Evolutionary conservation across 2,113 vertebrate genomes (phyloP).

Genomic region (Nerophis ophidion): DNA sequence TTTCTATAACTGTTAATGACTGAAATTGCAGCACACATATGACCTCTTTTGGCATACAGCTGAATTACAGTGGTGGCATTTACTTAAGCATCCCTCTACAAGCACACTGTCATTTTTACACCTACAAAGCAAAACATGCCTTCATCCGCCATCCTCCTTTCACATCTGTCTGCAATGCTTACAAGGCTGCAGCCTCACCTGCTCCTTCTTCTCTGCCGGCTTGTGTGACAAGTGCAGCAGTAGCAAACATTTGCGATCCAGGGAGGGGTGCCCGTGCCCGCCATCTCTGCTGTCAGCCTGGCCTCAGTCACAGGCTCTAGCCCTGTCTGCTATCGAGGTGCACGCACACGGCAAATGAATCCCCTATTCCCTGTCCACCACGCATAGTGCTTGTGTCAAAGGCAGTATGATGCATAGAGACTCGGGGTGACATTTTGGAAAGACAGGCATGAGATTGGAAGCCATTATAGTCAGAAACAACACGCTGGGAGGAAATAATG

Average conservation of each 20-base stretch:
- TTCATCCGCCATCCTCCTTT: background rate
- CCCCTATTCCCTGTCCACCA: constrained; percentile 56
- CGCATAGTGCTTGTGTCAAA: constrained; percentile 62
- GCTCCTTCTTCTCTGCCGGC: constrained; percentile 15
- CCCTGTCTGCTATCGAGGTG: constrained; percentile 60
- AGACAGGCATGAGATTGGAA: constrained; percentile 53
- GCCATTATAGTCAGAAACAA: constrained; percentile 48
- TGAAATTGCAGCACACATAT: constrained; percentile 61
- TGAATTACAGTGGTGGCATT: constrained; percentile 53
- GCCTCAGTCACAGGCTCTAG: constrained; percentile 66
- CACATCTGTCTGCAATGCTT: constrained; percentile 14
- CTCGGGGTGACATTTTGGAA: constrained; percentile 52
- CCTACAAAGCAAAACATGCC: constrained; percentile 12
- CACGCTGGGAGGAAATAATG: constrained; percentile 24
- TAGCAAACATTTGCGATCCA: constrained; percentile 33
- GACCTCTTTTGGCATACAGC: constrained; percentile 63
- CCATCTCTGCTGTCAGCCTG: constrained; percentile 53
- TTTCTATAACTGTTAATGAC: constrained; percentile 40
- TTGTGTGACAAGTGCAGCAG: constrained; percentile 46
- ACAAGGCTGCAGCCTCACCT: constrained; percentile 23
- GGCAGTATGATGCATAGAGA: constrained; percentile 34
- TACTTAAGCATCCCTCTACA: constrained; percentile 27
- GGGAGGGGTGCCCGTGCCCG: constrained; percentile 23
- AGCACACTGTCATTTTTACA: constrained; percentile 25
- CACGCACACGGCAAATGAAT: constrained; percentile 67